Evolutionary conservation across 2,113 vertebrate genomes (phyloP), one percentile per base, ranked within the genome.

Genomic region (Antechinus flavipes): DNA sequence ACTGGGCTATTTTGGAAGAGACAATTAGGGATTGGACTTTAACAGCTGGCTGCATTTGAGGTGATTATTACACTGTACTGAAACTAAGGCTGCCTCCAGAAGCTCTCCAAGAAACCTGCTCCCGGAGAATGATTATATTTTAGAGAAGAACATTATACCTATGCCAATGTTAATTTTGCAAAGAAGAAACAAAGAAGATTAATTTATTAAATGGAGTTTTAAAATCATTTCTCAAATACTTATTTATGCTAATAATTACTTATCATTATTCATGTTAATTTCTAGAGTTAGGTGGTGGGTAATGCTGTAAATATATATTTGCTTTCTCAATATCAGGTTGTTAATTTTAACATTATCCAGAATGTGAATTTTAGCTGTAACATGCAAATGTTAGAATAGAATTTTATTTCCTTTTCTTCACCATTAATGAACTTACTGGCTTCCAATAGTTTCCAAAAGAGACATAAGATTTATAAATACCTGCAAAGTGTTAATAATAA

Each of bases 341-440:
- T 11, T 92, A 96, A 95, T 91, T 55, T 27, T 94, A 91, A 90
- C 61, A 93, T 54, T 54, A 92, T 94, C 93, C 95, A 97, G 95
- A 96, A 93, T 96, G 93, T 97, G 94, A 94, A 95, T 76, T 94
- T 96, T 50, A 26, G n/a, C 96, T 95, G 93, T 8, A 91, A 35
- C 53, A 92, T 92, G 52, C 91, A 54, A 94, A 93, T 93, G 92
- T 93, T 42, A 95, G 92, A 93, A 95, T 93, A 94, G 95, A 68
- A 92, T 94, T 95, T 92, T 91, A 96, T 95, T 96, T 94, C 94
- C 95, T 96, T 96, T 96, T 97, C 93, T 52, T 97, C 93, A 91
- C 95, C 91, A 95, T 96, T 97, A 97, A 94, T 92, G 91, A 97
- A 61, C 54, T 94, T 93, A 95, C 55, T 96, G 91, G 92, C 54